Evolutionary conservation across 2,888 invertebrate species (phyloP), one percentile per base, ranked within the genome.

Genomic region (Cheilosia soror): DNA sequence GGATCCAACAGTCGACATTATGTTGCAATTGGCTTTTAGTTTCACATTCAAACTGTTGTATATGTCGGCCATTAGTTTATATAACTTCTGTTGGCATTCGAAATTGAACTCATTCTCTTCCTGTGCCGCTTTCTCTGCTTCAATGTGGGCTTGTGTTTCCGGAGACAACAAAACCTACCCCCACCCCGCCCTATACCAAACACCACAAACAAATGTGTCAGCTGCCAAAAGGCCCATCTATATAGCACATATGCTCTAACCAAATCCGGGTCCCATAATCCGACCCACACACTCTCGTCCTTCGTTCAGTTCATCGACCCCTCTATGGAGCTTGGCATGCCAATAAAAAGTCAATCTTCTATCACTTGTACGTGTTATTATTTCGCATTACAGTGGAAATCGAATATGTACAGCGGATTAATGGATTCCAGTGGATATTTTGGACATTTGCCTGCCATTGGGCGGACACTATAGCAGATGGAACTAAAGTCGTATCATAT

Each of bases 321-420:
- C 33, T 33, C 57, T 40, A 6, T 13, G 5, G 31, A 29, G 57
- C 40, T 33, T 15, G 47, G 44, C 27, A 44, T 71, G 72, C 79
- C 79, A 79, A 72, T 79, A 79, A 79, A 79, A 79, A 79, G 72
- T 72, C 72, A 65, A 72, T 79, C 72, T 60, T 65, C 79, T 60
- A 71, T 79, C 79, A 72, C 79, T 79, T 65, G 79, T 79, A 79
- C 79, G 63, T 79, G 79, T 72, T 65, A 79, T 72, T 79, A 79
- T 79, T 79, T 79, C 65, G 79, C 47, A 79, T 79, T 72, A 79
- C 72, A 72, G 60, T 57, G 72, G 72, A 79, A 79, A 79, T 72
- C 53, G 72, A 72, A 79, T 79, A 72, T 51, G 65, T 79, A 49
- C 79, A 58, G 49, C 51, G 72, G 72, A 79, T 79, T 79, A 79